Evolutionary conservation across 2,113 vertebrate genomes (phyloP), one percentile per base, ranked within the genome.

Genomic region (Chaenogobius annularis): DNA sequence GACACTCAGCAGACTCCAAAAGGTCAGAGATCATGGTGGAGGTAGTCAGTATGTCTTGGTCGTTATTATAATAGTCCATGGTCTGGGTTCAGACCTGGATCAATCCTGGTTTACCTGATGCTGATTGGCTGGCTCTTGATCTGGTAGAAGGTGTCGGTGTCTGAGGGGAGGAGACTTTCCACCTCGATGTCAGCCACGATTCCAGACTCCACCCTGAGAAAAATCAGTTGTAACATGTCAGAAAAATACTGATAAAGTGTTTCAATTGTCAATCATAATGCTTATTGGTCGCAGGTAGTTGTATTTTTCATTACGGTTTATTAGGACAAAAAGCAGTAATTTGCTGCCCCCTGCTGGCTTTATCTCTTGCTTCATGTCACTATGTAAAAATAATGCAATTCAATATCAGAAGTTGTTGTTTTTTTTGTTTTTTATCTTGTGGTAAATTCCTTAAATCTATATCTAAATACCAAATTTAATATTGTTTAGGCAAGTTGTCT

Each of bases 101-200:
- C n/a, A 22, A 12, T 55, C 44, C 66, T 20, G 63, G 8, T 40
- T 13, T 74, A 92, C 92, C 93, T 88, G 91, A 89, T 80, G 74
- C 77, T 81, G 72, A 94, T 89, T 68, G 96, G 95, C 70, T 96
- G 95, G 78, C 95, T 96, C 90, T 96, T 96, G 69, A 96, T 93
- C 85, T 96, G 89, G 61, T 96, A 96, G 88, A 94, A 96, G 7
- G 90, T 88, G 69, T 95, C 94, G 0, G 88, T 88, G 72, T 91
- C 92, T 1, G 93, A 88, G 1, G 90, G 80, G 22, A 95, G 75
- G 69, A 95, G 77, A 75, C 75, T 75, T 79, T 96, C 95, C 2
- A 95, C 88, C 70, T 96, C 95, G 14, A 96, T 96, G 82, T 96
- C 96, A 6, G 94, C 95, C 4, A 96, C 95, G 3, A 96, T 96